Evolutionary conservation across 2,888 invertebrate genomes (phyloP), one percentile per base, ranked within the genome.

Genomic region (Lasiommata megera): DNA sequence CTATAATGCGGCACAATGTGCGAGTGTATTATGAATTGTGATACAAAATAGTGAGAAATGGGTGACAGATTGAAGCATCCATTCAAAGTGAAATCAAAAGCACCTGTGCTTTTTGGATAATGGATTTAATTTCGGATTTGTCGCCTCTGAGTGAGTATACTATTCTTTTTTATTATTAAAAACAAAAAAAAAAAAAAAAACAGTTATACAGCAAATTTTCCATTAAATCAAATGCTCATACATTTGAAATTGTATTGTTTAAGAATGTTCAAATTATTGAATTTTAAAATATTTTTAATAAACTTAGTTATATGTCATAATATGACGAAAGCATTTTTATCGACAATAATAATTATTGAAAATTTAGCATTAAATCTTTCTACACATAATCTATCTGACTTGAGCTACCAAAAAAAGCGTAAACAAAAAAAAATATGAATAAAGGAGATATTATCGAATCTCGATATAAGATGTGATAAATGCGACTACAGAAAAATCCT

Each of bases 31-130:
- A 53, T 52, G 58, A 57, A 66, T 76, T 79, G 82, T 80, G 75
- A 73, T 61, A 36, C 43, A 44, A 44, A 53, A 53, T 36, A 44
- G 43, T 74, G 74, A 86, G 88, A 84, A 80, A 90, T 90, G 89
- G 89, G 84, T 84, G 88, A 87, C 81, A 84, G 79, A 65, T 77
- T 85, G 55, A 86, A 84, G 73, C 82, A 84, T 73, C 88, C 85
- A 78, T 84, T 79, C 60, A 88, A 81, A 84, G 84, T 84, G 80
- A 88, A 86, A 86, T 77, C 67, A 68, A 82, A 77, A 77, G 80
- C 84, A 71, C 72, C 62, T 70, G 76, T 73, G 75, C 66, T 72
- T 66, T 61, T 66, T 60, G 67, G 68, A 84, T 76, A 72, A 89
- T 90, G 89, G 89, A 90, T 85, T 70, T 82, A 67, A 84, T 88